Conservation (phyloP, 2,888 invertebrate species). For the Ormia ochracea region DNA sequence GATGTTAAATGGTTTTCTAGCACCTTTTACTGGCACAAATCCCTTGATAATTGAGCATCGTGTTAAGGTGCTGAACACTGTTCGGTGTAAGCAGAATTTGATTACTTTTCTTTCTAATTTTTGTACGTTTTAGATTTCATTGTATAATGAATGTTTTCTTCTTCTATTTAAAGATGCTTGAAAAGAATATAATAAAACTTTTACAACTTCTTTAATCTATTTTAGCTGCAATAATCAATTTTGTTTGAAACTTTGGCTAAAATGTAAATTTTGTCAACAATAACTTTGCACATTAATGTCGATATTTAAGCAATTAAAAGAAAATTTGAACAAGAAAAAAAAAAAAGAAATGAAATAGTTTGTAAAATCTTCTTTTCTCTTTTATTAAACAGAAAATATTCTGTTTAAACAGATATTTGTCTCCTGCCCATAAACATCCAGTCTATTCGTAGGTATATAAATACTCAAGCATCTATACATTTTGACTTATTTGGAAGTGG, state of each 20-base stretch:
- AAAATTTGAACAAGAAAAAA: not conserved
- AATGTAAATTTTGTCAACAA: constrained; percentile 32
- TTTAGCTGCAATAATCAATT: not conserved
- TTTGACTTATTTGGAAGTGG: too few relatives aligned
- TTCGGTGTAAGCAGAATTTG: constrained; percentile 13
- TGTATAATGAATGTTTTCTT: constrained; percentile 36
- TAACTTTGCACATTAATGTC: constrained; percentile 40
- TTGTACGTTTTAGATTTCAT: not conserved
- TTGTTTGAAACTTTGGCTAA: constrained; percentile 20
- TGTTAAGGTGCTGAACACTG: constrained; percentile 1
- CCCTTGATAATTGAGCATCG: not conserved
- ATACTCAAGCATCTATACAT: too few relatives aligned
- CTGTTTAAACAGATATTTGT: not conserved
- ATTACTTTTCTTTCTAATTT: constrained; percentile 12
- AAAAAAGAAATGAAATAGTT: not conserved
- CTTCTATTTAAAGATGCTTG: not conserved
- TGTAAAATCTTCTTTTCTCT: not conserved
- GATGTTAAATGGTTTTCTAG: constrained; percentile 43
- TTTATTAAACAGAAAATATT: not conserved
- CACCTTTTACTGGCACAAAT: constrained; percentile 3
- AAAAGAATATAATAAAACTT: constrained; percentile 3
- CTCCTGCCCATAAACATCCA: not conserved
- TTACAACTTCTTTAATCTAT: not conserved
- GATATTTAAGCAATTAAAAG: constrained; percentile 30
- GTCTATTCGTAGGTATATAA: too few relatives aligned